Evolutionary conservation across 2,797 vertebrate species (phyloP).

Genomic region (Amblyraja radiata): DNA sequence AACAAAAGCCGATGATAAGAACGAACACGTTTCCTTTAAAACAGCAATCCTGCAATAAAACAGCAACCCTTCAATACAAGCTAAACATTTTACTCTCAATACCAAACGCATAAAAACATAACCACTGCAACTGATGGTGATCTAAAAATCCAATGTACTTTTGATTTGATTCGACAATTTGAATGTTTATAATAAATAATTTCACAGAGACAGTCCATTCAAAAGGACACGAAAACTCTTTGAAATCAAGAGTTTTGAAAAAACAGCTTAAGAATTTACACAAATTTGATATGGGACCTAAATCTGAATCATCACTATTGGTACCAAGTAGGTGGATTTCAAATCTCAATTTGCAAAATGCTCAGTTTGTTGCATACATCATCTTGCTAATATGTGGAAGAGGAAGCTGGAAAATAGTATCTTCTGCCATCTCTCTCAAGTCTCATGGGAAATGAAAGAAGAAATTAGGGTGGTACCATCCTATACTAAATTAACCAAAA

Average conservation of each 20-base stretch:
- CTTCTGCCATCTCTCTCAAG: background rate
- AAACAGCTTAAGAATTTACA: background rate
- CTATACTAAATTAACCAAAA: background rate
- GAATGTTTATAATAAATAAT: background rate
- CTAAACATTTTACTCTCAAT: background rate
- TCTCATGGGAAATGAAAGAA: background rate
- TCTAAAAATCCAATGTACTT: background rate
- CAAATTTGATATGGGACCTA: background rate
- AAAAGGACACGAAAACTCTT: background rate
- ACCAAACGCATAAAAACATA: background rate
- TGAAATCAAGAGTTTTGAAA: background rate
- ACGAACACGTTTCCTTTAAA: background rate
- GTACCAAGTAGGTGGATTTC: background rate
- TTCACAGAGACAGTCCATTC: background rate
- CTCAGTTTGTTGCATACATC: background rate
- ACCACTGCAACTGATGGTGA: background rate
- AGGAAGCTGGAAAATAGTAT: background rate
- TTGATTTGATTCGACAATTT: background rate
- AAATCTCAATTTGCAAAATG: background rate
- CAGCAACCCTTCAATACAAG: background rate
- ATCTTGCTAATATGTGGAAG: background rate
- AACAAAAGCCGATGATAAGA: background rate
- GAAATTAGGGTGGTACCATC: background rate
- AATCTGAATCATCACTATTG: background rate
- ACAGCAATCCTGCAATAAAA: background rate